These are phyloP conservation scores for Phocoena phocoena DNA, from an alignment of 2,113 vertebrate species.

Conservation along the genomic window DNA sequence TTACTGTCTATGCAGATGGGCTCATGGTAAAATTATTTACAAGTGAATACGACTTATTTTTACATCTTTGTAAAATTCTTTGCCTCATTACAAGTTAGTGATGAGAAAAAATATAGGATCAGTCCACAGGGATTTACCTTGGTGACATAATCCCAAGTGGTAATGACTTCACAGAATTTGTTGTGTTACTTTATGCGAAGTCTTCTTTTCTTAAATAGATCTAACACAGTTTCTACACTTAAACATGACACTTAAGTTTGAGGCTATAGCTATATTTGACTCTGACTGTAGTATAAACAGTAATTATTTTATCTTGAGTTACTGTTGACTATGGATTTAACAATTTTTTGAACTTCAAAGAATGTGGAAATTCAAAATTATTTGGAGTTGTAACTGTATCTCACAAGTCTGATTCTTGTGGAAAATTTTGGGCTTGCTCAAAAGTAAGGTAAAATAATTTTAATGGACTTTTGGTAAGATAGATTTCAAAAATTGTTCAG, in stretches of 20 bases:
- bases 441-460: constrained; percentile 45
- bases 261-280: not conserved
- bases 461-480: not conserved
- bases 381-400: constrained; percentile 30
- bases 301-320: constrained; percentile 63
- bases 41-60: constrained; percentile 23
- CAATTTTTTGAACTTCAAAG: constrained; percentile 43
- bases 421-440: constrained; percentile 6
- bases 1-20: constrained; percentile 12
- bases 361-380: constrained; percentile 36
- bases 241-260: constrained; percentile 25
- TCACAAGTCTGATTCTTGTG: not conserved
- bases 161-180: constrained; percentile 45
- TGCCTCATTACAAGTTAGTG: constrained; percentile 19
- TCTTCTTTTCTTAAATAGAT: constrained; percentile 56
- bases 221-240: not conserved
- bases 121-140: constrained; percentile 25
- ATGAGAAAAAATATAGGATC: constrained; percentile 36
- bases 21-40: constrained; percentile 36
- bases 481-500: not conserved
- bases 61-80: constrained; percentile 41
- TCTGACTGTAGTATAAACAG: constrained; percentile 6
- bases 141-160: constrained; percentile 41
- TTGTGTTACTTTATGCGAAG: constrained; percentile 37
- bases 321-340: not conserved